A percentile compares a stretch with the other conserved stretches of the same genome.
Evolutionary conservation across 2,797 vertebrate species (phyloP).

Genomic region (Champsocephalus esox): DNA sequence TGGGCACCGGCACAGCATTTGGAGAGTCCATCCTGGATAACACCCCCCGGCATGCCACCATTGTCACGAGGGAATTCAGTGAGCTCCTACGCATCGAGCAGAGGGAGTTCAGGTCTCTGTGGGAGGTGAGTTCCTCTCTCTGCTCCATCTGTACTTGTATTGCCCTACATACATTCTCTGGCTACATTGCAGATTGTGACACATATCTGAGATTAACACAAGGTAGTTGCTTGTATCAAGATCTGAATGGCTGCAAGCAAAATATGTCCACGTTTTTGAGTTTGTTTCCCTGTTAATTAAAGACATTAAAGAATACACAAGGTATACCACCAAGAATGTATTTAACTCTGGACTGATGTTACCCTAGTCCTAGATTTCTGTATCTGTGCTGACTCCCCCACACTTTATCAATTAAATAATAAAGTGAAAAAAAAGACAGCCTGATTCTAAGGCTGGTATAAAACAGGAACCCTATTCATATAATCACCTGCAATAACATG

Average conservation of each 20-base stretch:
- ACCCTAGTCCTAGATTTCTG: not conserved
- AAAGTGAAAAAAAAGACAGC: not conserved
- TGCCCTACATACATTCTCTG: constrained; percentile 17
- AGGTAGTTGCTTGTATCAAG: not conserved
- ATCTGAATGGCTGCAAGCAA: not conserved
- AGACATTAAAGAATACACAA: not conserved
- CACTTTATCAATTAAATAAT: not conserved
- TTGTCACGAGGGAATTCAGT: constrained; percentile 93
- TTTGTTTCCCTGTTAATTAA: not conserved
- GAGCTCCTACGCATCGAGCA: constrained; percentile 96
- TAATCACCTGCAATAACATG: not conserved
- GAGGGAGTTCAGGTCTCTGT: constrained; percentile 95
- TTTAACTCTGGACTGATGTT: constrained; percentile 1
- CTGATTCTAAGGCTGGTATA: too few species aligned
- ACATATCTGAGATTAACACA: constrained; percentile 17
- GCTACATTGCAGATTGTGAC: constrained; percentile 9
- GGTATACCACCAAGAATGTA: not conserved
- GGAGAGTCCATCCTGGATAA: constrained; percentile 98
- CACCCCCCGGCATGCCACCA: constrained; percentile 96
- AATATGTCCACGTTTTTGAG: not conserved
- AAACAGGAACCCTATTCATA: not conserved
- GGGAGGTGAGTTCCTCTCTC: constrained; percentile 89
- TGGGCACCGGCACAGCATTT: constrained; percentile 95
- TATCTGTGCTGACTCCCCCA: not conserved
- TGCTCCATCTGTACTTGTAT: constrained; percentile 35